Evolutionary conservation across 2,888 invertebrate species (phyloP), one percentile per base, ranked within the genome.

Genomic region (Tineola bisselliella): DNA sequence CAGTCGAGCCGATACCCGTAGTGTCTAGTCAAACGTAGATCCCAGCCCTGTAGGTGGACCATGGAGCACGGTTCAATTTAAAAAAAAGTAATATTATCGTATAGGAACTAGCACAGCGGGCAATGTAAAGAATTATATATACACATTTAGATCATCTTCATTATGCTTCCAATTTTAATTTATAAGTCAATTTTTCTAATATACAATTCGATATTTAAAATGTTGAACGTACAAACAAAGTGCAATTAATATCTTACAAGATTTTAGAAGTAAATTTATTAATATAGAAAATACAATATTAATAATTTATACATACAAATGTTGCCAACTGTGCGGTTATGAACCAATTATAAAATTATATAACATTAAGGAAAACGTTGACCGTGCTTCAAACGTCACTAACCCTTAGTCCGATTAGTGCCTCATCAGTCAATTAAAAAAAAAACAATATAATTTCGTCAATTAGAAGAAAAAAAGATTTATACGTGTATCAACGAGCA

Each of bases 341-440:
- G 61, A 44, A 52, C 57, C 38, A 60, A 62, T 64, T 60, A 48
- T 33, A 12, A 52, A 38, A 58, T 38, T 48, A 11, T 44, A 43
- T 62, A 66, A 67, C 65, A 61, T 56, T 59, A 58, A 31, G 38
- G 57, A 25, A 54, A 59, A 62, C 61, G 44, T 63, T 62, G 56
- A 30, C 57, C 63, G 62, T 65, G 67, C 62, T 65, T 69, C 64
- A 68, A 25, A 66, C 65, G 65, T 66, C 66, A 68, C 65, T 61
- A 65, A 62, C 63, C 64, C 64, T 66, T 73, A 72, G 71, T 70
- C 74, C 77, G 75, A 76, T 76, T 78, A 72, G 76, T 79, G 79
- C 82, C 81, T 80, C 78, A 71, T 67, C 67, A 73, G 86, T 84
- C 84, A 83, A 84, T 84, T 86, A 68, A 64, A 65, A 79, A 84